phyloP scores from a whole-genome alignment of 2,113 vertebrate genomes.

The Plecturocebus donacophilus region DNA sequence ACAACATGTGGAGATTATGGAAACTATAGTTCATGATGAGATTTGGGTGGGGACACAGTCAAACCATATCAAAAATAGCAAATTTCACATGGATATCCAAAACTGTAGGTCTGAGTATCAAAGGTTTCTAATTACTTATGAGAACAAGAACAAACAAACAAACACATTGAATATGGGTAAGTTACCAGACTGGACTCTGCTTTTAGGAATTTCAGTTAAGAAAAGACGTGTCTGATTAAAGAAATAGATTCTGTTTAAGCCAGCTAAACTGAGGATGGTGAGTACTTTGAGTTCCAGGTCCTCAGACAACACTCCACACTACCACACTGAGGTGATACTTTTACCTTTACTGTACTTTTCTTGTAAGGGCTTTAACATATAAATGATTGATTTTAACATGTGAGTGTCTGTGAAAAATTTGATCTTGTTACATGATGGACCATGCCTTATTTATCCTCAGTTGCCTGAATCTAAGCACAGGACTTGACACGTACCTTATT shows the following conservation, averaged over 20 bases:
- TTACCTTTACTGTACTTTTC: background rate
- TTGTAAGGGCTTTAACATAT: background rate
- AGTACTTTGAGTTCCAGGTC: background rate
- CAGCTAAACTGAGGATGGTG: accelerated
- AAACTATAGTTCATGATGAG: too few species aligned
- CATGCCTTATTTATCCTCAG: background rate
- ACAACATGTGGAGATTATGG: too few species aligned
- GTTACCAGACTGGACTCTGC: background rate
- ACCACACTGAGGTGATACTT: accelerated
- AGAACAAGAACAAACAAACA: background rate
- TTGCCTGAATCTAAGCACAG: background rate
- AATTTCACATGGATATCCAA: background rate
- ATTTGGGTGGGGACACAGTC: too few species aligned
- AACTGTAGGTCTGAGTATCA: background rate
- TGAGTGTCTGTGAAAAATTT: background rate
- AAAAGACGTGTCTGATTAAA: background rate
- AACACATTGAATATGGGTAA: background rate
- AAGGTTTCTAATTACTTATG: background rate
- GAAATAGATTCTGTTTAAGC: background rate
- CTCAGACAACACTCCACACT: background rate
- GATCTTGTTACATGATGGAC: background rate
- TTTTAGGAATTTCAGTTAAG: constrained; percentile 11
- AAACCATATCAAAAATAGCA: too few species aligned
- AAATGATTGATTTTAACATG: background rate
- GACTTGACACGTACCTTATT: background rate